A percentile compares a stretch with the other conserved stretches of the same genome.
phyloP scores from a whole-genome alignment of 2,888 invertebrate genomes.

The Eupithecia subumbrata region DNA sequence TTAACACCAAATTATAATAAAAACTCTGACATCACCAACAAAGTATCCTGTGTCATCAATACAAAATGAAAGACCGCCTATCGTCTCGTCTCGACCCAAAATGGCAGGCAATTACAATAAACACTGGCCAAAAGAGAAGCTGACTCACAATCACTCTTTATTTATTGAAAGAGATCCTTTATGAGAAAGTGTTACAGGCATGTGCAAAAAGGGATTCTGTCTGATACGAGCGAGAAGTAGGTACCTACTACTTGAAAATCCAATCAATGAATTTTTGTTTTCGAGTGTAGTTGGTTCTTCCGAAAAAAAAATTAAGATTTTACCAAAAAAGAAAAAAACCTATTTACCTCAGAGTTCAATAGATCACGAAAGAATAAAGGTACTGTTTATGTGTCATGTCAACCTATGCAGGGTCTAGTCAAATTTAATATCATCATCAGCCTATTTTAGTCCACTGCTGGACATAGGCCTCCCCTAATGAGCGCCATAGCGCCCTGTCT shows the following conservation, averaged over 20 bases:
- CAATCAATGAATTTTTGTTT: background rate
- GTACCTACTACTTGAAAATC: background rate
- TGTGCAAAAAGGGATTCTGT: slow-evolving; percentile 33
- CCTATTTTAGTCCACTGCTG: no score
- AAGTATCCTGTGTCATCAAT: slow-evolving; percentile 19
- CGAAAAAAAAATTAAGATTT: background rate
- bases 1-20: slow-evolving; percentile 13
- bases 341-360: no score
- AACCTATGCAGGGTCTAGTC: no score
- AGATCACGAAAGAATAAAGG: no score
- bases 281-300: background rate
- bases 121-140: slow-evolving; percentile 27
- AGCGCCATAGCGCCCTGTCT: no score
- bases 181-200: slow-evolving; percentile 27
- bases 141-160: slow-evolving; percentile 33
- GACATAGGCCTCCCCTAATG: no score
- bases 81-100: slow-evolving; percentile 28
- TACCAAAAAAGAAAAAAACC: no score
- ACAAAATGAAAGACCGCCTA: slow-evolving; percentile 28
- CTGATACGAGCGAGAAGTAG: slow-evolving; percentile 11
- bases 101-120: slow-evolving; percentile 34
- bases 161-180: slow-evolving; percentile 17
- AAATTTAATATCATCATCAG: no score
- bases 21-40: slow-evolving; percentile 12
- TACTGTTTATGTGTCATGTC: no score